Base-by-base conservation (phyloP, 2,113 vertebrate genomes). In the Desmodus rotundus region DNA sequence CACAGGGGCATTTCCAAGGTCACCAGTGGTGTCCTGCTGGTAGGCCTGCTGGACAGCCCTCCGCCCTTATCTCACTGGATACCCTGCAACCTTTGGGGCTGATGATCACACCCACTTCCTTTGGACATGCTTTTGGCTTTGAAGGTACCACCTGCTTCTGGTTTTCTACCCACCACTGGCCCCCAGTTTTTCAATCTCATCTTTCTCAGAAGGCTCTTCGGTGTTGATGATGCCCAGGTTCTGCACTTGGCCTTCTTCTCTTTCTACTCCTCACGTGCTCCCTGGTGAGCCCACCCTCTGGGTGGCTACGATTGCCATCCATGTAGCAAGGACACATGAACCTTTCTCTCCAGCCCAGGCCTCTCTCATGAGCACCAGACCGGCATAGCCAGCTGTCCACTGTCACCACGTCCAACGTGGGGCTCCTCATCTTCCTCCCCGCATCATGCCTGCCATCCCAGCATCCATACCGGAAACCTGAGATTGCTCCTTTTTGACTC, bases 401-500 rank as follows among this genome's bases (percentile, higher is more conserved):
- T 15, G 68, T 72, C n/a, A 45, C 28, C 33, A 7, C 5, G 10
- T 19, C 67, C 31, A 78, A 24, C 22, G 26, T 2, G 2, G 50
- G 65, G 31, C 5, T 80, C 28, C 19, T 78, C 8, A 3, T 10
- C 74, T 87, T 87, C n/a, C 26, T 68, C 7, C 36, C 54, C 17
- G 16, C 7, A 6, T 47, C 54, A 89, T 28, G 16, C 7, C 22
- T 22, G 12, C n/a, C 1, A 26, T 3, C 13, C 22, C 19, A 28
- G 43, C 4, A 5, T 68, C 33, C 63, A 68, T 45, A 17, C 15
- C 41, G 33, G 61, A 82, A 68, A 61, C 9, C 52, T 26, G n/a
- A 0, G 16, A n/a, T 5, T 0, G 31, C 24, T 10, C 7, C 26
- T 2, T 13, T 19, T 26, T 24, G 20, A 45, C 24, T 36, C 43